These are phyloP conservation scores for Pachymerium ferrugineum DNA, from an alignment of 2,888 invertebrate species.

Conservation along the genomic window DNA sequence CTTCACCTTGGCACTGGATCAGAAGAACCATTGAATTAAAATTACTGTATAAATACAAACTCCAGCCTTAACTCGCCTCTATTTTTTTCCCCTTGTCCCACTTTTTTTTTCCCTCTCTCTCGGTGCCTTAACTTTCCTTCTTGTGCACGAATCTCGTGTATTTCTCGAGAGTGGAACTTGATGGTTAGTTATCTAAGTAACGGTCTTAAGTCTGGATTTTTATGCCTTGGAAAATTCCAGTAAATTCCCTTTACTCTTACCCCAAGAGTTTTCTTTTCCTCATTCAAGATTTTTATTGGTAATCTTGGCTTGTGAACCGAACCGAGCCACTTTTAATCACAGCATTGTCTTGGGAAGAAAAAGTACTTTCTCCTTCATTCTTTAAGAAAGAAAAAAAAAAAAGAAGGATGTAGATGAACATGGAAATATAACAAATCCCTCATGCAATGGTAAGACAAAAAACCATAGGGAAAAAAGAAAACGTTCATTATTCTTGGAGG, in stretches of 20 bases:
- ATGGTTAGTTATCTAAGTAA: background rate
- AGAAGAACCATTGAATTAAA: background rate
- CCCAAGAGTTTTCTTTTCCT: background rate
- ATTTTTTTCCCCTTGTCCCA: background rate
- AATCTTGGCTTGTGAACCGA: background rate
- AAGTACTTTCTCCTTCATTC: background rate
- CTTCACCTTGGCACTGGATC: background rate
- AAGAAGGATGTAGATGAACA: background rate
- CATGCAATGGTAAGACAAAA: background rate
- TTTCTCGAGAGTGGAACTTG: background rate
- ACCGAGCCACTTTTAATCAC: conserved; percentile 9
- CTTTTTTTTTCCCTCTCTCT: background rate
- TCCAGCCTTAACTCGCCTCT: too few species aligned
- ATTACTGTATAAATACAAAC: background rate
- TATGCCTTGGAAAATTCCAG: background rate
- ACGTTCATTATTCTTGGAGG: background rate
- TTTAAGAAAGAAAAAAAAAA: background rate
- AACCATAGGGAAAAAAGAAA: background rate
- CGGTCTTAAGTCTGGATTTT: background rate
- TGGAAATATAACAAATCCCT: background rate
- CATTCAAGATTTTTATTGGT: background rate
- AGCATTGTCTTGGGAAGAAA: background rate
- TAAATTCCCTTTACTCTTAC: background rate
- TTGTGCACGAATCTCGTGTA: background rate
- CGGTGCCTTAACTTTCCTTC: background rate